Conservation (phyloP, 2,888 invertebrate species). For the Tachina fera region DNA sequence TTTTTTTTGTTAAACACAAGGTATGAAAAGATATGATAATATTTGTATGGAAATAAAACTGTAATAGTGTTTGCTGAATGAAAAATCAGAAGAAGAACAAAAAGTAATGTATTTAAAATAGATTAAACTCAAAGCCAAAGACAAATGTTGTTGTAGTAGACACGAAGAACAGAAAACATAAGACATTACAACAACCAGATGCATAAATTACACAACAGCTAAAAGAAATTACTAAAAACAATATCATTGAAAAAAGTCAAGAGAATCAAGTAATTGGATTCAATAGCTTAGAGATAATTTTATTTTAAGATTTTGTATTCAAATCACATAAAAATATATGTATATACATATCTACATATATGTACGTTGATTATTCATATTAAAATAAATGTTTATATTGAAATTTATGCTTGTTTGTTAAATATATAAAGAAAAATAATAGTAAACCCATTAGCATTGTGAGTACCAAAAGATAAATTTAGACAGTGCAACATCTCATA, state of each 20-base stretch:
- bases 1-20: conserved; percentile 10
- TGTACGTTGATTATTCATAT: conserved; percentile 43
- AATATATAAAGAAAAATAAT: conserved; percentile 22
- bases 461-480: no score
- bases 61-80: conserved; percentile 47
- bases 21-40: conserved; percentile 54
- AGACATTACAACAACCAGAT: conserved; percentile 30
- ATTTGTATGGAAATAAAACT: conserved; percentile 52
- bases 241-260: conserved; percentile 30
- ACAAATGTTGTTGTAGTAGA: conserved; percentile 49
- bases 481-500: no score
- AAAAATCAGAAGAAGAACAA: not conserved
- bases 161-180: not conserved
- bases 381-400: conserved; percentile 44
- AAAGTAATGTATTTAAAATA: conserved; percentile 18
- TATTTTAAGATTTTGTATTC: conserved; percentile 30
- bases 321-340: conserved; percentile 41
- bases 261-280: conserved; percentile 52
- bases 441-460: not conserved
- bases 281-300: conserved; percentile 47
- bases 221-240: conserved; percentile 8
- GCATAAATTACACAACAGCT: conserved; percentile 44
- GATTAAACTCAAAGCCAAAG: conserved; percentile 46
- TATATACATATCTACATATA: no score
- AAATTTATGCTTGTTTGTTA: conserved; percentile 32